Base-by-base conservation (phyloP, 30 jellyfish, hydroid and myxozoan genomes). In the Turritopsis rubra region DNA sequence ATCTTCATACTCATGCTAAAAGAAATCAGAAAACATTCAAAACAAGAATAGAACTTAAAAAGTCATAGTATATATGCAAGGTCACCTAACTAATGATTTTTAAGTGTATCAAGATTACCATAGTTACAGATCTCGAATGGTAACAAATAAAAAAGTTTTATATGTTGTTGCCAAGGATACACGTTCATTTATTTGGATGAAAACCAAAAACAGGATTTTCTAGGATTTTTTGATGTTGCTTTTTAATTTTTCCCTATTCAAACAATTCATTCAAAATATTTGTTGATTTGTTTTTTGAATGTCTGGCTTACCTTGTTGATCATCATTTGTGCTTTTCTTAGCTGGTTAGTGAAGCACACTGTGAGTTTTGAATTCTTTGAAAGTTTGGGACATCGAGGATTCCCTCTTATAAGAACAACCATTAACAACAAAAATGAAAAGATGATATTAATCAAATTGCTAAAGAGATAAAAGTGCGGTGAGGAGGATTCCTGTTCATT, bases 1-100 rank as follows among this genome's bases (percentile, higher is more conserved):
- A 71, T 82, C 88, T 66, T 82, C 85, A 71, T 82, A 82, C 28
- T 82, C 88, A 82, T 80, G 87, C 87, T 80, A 65, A 21, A 80
- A 29, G 18, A 79, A 79, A 41, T 41, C 60, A 41, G 13, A 41
- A 41, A 41, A 3, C 13, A 41, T 41, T n/a, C n/a, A n/a, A n/a
- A n/a, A n/a, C n/a, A n/a, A n/a, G n/a, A n/a, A n/a, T n/a, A n/a
- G n/a, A n/a, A n/a, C n/a, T n/a, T n/a, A n/a, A n/a, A n/a, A n/a
- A n/a, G n/a, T n/a, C n/a, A n/a, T n/a, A n/a, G n/a, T n/a, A n/a
- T n/a, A n/a, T n/a, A n/a, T n/a, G n/a, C n/a, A n/a, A n/a, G n/a
- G n/a, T n/a, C n/a, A n/a, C n/a, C n/a, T n/a, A n/a, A n/a, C n/a
- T n/a, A n/a, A n/a, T n/a, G n/a, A n/a, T n/a, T n/a, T n/a, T n/a